phyloP scores from a whole-genome alignment of 2,888 invertebrate genomes.

The Pherbina coryleti region DNA sequence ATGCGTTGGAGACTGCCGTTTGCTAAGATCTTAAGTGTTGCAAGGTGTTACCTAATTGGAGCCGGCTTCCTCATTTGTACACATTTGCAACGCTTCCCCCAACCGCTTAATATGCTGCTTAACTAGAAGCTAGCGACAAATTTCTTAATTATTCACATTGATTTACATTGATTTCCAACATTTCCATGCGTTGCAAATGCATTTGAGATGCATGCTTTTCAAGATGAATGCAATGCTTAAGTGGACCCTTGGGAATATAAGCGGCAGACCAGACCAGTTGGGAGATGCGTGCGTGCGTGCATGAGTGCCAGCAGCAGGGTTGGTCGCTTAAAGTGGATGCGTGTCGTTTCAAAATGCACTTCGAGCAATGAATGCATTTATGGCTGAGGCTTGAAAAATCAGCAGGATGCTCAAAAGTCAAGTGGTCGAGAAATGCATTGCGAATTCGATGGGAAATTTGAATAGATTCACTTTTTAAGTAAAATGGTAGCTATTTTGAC shows the following conservation, averaged over 20 bases:
- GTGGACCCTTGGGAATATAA: conserved; percentile 1
- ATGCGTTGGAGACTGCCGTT: neutral
- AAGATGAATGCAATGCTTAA: neutral
- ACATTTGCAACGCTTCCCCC: conserved; percentile 22
- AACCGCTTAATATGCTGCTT: neutral
- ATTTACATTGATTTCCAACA: conserved; percentile 35
- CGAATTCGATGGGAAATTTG: too few species aligned
- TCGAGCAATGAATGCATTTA: neutral
- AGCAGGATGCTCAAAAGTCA: neutral
- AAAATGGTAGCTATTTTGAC: too few species aligned
- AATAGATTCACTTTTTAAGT: too few species aligned
- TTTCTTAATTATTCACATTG: conserved; percentile 49
- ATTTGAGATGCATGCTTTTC: neutral
- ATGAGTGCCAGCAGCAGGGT: conserved; percentile 23
- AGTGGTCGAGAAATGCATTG: too few species aligned
- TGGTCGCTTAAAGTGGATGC: conserved; percentile 23
- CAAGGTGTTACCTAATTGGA: conserved; percentile 26
- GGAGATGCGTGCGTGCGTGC: conserved; percentile 23
- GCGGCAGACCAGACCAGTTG: neutral
- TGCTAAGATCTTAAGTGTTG: neutral
- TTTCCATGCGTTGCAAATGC: conserved; percentile 20
- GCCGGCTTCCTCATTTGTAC: conserved; percentile 5
- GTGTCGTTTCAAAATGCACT: conserved; percentile 8
- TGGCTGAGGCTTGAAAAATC: neutral
- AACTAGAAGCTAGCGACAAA: conserved; percentile 45